Base-by-base conservation (phyloP, 2,113 vertebrate species). In the Sturnus vulgaris region DNA sequence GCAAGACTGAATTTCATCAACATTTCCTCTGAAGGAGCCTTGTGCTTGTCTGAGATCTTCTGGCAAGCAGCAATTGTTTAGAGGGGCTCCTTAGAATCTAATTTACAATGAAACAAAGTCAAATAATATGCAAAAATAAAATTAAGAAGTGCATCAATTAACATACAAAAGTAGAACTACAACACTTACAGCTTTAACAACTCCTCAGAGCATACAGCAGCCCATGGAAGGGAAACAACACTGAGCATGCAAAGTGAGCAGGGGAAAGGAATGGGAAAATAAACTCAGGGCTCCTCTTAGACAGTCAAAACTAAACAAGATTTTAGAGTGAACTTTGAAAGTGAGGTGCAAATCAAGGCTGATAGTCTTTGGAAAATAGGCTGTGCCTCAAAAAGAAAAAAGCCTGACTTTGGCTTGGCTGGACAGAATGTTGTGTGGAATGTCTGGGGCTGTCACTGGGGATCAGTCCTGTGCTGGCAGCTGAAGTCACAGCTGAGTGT, bases 101-200 rank as follows among this genome's bases (percentile, higher is more conserved):
- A 97, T 97, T 97, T 97, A 92, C 89, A 96, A 91, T 70, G 89
- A 92, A 95, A 95, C 93, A 93, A 94, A 97, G 95, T 96, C 95
- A 95, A 96, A 97, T 93, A 96, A 96, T 94, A 97, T 97, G 96
- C 96, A 96, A 82, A 96, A 96, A 85, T 94, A 90, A 95, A 96
- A 97, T 97, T 97, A 91, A 97, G 92, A 94, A 95, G 93, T 89
- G 96, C 94, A 95, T 90, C 95, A 97, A 97, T 97, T 97, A 97
- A 92, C 96, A 97, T 96, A 93, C 94, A 95, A 94, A 97, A 97
- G 89, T 88, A 91, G 86, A 95, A 94, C 93, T 86, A 71, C 52
- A 92, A 83, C 85, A 40, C 14, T 46, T 82, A 93, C 71, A 49
- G 79, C 44, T 88, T 91, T 91, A 97, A 97, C 96, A 96, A 30